Evolutionary conservation across 2,888 invertebrate species (phyloP).

Genomic region (Acanthosepion lycidas): DNA sequence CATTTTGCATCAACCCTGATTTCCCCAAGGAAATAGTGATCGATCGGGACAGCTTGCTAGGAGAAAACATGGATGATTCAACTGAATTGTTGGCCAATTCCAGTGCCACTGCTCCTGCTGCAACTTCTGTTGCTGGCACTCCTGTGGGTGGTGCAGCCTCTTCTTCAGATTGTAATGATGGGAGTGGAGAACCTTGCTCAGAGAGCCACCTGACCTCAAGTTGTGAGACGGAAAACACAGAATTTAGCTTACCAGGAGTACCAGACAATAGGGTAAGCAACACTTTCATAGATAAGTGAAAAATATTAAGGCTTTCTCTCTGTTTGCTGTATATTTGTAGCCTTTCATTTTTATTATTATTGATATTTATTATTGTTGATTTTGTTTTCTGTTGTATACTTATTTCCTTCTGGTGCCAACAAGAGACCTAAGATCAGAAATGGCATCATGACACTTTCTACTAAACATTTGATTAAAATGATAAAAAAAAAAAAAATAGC

Average conservation of each 20-base stretch:
- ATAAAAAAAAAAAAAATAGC: too few relatives aligned
- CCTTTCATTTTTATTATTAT: too few relatives aligned
- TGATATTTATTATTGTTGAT: too few relatives aligned
- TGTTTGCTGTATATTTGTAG: too few relatives aligned
- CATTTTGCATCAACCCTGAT: constrained; percentile 39
- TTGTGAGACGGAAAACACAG: constrained; percentile 70
- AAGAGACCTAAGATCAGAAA: too few relatives aligned
- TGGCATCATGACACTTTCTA: too few relatives aligned
- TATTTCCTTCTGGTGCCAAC: too few relatives aligned
- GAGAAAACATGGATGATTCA: constrained; percentile 34
- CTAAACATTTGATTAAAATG: too few relatives aligned
- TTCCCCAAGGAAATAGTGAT: constrained; percentile 36
- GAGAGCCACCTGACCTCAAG: constrained; percentile 70
- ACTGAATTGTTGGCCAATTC: background rate
- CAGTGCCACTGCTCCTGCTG: background rate
- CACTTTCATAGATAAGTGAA: constrained; percentile 41
- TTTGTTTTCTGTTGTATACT: too few relatives aligned
- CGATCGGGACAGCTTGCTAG: background rate
- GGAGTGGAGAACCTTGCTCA: constrained; percentile 56
- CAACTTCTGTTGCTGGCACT: constrained; percentile 47
- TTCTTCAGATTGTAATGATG: constrained; percentile 49
- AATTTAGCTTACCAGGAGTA: constrained; percentile 70
- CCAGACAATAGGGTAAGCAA: constrained; percentile 69
- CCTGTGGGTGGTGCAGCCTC: constrained; percentile 49
- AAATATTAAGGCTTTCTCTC: too few relatives aligned